Base-by-base conservation (phyloP, 92 coral and sea anemone species). In the Umimayanthus kanabou region DNA sequence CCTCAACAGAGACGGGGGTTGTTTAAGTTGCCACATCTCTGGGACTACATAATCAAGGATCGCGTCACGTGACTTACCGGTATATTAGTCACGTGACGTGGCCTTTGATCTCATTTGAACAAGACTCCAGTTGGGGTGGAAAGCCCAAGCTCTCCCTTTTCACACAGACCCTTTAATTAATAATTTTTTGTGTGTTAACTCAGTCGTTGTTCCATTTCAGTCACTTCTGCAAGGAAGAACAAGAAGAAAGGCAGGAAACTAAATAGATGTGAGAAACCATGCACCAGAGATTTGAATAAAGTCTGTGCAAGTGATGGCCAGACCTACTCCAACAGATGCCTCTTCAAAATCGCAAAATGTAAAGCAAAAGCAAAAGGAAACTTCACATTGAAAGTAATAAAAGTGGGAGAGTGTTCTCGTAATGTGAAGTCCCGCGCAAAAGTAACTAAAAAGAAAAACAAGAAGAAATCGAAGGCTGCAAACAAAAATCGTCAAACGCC, bases 171-270 rank as follows among this genome's bases (percentile, higher is more conserved):
- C 37, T 33, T 33, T 33, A 33, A 33, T 33, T 33, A 33, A 33
- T 33, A 33, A 33, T 33, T 33, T 33, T 33, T 33, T 33, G 37
- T 33, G 2, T 33, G 37, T 33, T 53, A 13, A 53, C 8, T 3
- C n/a, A 61, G 69, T 61, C 8, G 25, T 37, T 73, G 78, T 39
- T 75, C 25, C 40, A 18, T 15, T 43, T 8, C 23, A 75, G 79
- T 75, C 26, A 39, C 50, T 43, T 20, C 79, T 75, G 79, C 79
- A 40, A 40, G 49, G 79, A 75, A 75, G 79, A 14, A n/a, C n/a
- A 75, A 75, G 50, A 75, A 75, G 6, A 75, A 39, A 39, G 28
- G 18, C 49, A 75, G 39, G 22, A n/a, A 0, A 50, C 23, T 2
- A 11, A 16, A 25, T 13, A 20, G 16, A 39, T 75, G 79, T 43